A percentile compares a stretch with the other conserved stretches of the same genome.
Conservation (phyloP, 2,888 invertebrate species). For the Microplitis manilae region DNA sequence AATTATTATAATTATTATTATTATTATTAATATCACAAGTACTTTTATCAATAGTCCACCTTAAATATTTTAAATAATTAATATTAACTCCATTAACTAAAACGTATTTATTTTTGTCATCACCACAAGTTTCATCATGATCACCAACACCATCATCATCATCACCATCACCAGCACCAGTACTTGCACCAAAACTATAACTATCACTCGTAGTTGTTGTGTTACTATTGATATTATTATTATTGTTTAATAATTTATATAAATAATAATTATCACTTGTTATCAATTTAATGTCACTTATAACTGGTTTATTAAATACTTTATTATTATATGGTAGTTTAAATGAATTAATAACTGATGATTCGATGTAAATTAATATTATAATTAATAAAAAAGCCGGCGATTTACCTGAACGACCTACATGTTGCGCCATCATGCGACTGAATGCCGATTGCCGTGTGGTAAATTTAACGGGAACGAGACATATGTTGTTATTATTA, state of each 20-base stretch:
- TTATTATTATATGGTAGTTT: conserved; percentile 42
- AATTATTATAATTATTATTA: conserved; percentile 13
- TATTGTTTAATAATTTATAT: not conserved
- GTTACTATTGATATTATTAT: not conserved
- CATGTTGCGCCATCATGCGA: conserved; percentile 70
- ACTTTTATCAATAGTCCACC: conserved; percentile 56
- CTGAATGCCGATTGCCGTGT: conserved; percentile 57
- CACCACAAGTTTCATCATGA: conserved; percentile 49
- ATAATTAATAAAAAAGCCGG: conserved; percentile 61
- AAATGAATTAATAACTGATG: conserved; percentile 51
- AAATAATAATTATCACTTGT: not conserved
- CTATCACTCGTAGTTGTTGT: conserved; percentile 2
- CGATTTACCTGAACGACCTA: conserved; percentile 62
- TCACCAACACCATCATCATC: not conserved
- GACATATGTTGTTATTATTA: not conserved
- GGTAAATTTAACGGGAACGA: not conserved
- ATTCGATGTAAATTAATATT: conserved; percentile 56
- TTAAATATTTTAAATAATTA: conserved; percentile 11
- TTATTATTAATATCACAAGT: conserved; percentile 51
- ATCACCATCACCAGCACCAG: conserved; percentile 9
- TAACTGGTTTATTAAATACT: conserved; percentile 34
- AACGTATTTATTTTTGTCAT: conserved; percentile 53
- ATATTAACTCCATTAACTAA: conserved; percentile 47
- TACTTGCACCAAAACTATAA: not conserved
- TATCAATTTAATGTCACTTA: not conserved